Evolutionary conservation across 2,888 invertebrate species (phyloP).

Genomic region (Microdon myrmicae): DNA sequence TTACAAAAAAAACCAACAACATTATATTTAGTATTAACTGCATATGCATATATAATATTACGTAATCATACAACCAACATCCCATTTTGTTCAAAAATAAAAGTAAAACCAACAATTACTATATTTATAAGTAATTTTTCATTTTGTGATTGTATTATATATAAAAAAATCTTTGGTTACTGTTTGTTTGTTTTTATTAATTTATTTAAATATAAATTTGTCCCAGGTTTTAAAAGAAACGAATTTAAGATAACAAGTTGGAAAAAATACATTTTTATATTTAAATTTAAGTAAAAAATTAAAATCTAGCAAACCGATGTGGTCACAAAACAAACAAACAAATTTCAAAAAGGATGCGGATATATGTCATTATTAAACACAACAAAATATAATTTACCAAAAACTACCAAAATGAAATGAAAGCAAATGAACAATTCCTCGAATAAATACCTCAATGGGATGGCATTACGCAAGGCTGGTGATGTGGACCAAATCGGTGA

Average conservation of each 20-base stretch:
- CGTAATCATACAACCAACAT: conserved; percentile 33
- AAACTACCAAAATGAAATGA: conserved; percentile 20
- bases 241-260: conserved; percentile 57
- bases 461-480: conserved; percentile 60
- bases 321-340: conserved; percentile 50
- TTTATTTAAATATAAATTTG: conserved; percentile 48
- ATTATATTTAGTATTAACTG: background rate
- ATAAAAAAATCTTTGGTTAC: no score
- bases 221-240: conserved; percentile 65
- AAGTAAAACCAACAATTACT: no score
- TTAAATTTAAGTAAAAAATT: conserved; percentile 30
- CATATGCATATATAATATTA: conserved; percentile 4
- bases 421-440: conserved; percentile 28
- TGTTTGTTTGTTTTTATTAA: conserved; percentile 12
- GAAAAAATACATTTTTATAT: conserved; percentile 32
- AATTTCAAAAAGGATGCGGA: conserved; percentile 27
- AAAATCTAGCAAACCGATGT: conserved; percentile 38
- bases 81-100: conserved; percentile 36
- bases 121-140: no score
- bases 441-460: conserved; percentile 45
- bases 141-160: no score
- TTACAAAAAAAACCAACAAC: conserved; percentile 1
- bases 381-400: conserved; percentile 56
- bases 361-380: conserved; percentile 30
- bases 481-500: conserved; percentile 66